Base-by-base conservation (phyloP, 2,888 invertebrate species). In the Beris morrisii region DNA sequence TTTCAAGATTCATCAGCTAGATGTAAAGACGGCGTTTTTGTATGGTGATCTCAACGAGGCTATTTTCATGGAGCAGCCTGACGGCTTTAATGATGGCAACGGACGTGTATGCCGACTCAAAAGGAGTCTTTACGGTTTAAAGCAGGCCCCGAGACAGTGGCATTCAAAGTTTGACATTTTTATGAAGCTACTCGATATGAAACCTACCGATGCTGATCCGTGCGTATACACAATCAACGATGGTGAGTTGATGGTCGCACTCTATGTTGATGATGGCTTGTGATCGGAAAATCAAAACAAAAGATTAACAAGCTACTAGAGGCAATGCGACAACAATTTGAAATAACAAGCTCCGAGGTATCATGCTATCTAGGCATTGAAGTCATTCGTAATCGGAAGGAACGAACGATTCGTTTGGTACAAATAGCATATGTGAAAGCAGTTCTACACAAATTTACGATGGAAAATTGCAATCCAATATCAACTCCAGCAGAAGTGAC, bases 381-480 rank as follows among this genome's bases (percentile, higher is more conserved):
- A 55, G 2, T 55, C 4, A 3, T 55, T 38, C 12, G 38, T 3
- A 15, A 4, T 55, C 55, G 38, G 2, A 13, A 2, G 5, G 9
- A 15, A 4, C 5, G 5, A 38, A 38, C 32, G 15, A 55, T 55
- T 13, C 55, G 55, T 13, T 55, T 55, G 38, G 6, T 38, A 3
- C 55, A 55, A 6, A 55, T 38, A 32, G 38, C 38, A 32, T 55
- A 55, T 13, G 15, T 15, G 4, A 55, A 38, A 5, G 12, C 55
- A 9, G 4, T 55, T 32, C 4, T 38, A 11, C 5, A 38, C 11
- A 55, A n/a, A 15, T 55, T 55, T 31, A 6, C n/a, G 5, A 72
- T 72, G 68, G 53, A 31, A 13, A 57, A 68, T 31, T 71, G 71
- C 46, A 71, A 71, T 46, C 66, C 69, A 32, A 58, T 58, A 22